phyloP scores from a whole-genome alignment of 2,113 vertebrate species.

The Syngnathoides biaculeatus region DNA sequence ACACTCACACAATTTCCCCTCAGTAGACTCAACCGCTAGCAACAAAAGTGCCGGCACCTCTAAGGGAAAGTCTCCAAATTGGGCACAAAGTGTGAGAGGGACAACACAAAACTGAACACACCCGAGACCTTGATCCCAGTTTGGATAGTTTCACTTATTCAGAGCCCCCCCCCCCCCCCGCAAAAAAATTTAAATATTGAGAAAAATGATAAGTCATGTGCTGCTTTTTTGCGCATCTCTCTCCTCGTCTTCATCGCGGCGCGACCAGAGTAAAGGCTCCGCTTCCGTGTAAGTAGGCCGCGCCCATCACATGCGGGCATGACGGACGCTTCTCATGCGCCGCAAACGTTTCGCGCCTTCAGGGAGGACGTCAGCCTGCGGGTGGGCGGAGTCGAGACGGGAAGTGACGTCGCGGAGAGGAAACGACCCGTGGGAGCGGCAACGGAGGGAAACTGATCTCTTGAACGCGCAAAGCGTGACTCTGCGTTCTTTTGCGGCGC shows the following conservation, averaged over 20 bases:
- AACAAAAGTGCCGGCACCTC: neutral
- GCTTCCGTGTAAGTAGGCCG: slow-evolving; percentile 38
- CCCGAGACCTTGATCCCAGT: too few species aligned
- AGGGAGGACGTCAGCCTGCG: slow-evolving; percentile 34
- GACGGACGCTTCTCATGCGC: too few species aligned
- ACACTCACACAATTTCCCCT: neutral
- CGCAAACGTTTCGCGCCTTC: neutral
- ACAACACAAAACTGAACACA: too few species aligned
- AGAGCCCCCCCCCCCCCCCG: too few species aligned
- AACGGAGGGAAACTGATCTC: too few species aligned
- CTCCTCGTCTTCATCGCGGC: neutral
- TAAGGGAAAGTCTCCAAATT: neutral
- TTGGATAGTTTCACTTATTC: too few species aligned
- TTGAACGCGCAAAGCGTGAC: too few species aligned
- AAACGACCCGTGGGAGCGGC: neutral
- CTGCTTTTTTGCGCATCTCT: neutral
- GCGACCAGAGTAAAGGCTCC: slow-evolving; percentile 50
- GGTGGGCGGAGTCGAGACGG: neutral
- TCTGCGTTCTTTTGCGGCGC: slow-evolving; percentile 1
- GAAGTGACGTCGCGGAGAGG: neutral
- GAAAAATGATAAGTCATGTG: neutral
- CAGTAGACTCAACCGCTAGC: neutral
- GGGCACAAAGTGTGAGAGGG: too few species aligned
- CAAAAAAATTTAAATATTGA: too few species aligned
- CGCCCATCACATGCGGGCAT: neutral